These are phyloP conservation scores for Tolmerus cingulatus DNA, from an alignment of 2,888 invertebrate species.

Conservation along the genomic window DNA sequence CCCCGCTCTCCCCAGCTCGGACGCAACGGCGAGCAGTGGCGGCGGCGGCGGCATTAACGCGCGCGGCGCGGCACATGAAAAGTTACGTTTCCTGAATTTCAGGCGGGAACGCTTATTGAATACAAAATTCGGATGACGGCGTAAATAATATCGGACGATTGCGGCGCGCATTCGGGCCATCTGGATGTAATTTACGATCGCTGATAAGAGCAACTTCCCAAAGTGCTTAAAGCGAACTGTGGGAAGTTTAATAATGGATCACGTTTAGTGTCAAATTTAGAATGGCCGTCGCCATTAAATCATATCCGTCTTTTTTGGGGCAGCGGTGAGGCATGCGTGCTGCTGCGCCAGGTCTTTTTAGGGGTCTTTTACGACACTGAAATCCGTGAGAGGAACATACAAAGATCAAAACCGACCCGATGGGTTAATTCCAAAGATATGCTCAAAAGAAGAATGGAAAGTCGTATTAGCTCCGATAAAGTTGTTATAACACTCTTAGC, in stretches of 20 bases:
- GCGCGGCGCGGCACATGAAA: slow-evolving; percentile 13
- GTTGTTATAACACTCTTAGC: neutral
- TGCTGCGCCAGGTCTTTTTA: neutral
- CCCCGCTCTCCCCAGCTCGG: neutral
- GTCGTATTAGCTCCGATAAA: neutral
- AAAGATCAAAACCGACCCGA: neutral
- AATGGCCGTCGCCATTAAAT: neutral
- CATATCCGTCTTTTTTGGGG: neutral
- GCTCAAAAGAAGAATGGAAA: neutral
- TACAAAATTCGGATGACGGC: slow-evolving; percentile 9
- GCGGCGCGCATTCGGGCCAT: neutral
- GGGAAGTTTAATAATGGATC: slow-evolving; percentile 1
- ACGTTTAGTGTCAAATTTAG: neutral
- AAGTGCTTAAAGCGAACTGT: neutral
- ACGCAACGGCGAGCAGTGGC: neutral
- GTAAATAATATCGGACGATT: slow-evolving; percentile 11
- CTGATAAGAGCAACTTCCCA: slow-evolving; percentile 10
- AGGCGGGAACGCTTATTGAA: neutral
- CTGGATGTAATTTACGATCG: slow-evolving; percentile 19
- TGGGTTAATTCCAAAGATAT: neutral
- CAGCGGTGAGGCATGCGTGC: neutral
- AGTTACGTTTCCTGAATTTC: slow-evolving; percentile 30
- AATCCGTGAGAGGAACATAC: neutral
- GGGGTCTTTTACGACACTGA: neutral
- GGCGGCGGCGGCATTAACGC: neutral